phyloP scores from a whole-genome alignment of 2,113 vertebrate species.

The Ondatra zibethicus region DNA sequence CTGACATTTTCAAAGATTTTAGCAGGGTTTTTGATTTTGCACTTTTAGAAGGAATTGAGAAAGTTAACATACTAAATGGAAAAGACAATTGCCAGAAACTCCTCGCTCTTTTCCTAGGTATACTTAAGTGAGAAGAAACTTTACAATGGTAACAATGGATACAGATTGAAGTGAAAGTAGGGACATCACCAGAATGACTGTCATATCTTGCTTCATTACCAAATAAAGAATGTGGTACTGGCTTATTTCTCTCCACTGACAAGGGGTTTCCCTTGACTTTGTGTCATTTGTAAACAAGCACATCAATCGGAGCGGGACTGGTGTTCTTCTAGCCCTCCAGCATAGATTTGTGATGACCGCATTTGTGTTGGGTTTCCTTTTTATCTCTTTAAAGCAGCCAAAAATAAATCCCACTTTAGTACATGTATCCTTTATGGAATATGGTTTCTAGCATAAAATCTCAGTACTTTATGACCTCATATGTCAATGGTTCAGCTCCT shows the following conservation, averaged over 20 bases:
- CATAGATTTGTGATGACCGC: neutral
- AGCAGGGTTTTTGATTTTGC: slow-evolving; percentile 26
- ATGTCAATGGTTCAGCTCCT: neutral
- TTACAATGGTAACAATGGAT: neutral
- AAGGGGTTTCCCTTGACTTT: neutral
- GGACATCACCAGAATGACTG: neutral
- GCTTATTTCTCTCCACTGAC: neutral
- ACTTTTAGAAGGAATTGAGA: slow-evolving; percentile 25
- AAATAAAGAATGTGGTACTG: neutral
- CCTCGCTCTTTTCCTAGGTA: neutral
- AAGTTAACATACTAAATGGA: neutral
- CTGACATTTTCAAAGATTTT: neutral
- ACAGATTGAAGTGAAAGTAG: neutral
- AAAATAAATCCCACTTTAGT: slow-evolving; percentile 2
- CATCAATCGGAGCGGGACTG: neutral
- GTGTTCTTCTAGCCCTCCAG: neutral
- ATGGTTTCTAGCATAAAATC: neutral
- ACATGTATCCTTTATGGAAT: neutral
- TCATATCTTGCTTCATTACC: neutral
- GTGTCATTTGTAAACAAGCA: neutral
- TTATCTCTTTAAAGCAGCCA: slow-evolving; percentile 34
- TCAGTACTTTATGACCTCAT: neutral
- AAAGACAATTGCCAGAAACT: slow-evolving; percentile 8
- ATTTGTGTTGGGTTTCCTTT: slow-evolving; percentile 15
- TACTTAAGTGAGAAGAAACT: neutral